Evolutionary conservation across 2,113 vertebrate species (phyloP), one percentile per base, ranked within the genome.

Genomic region (Chelonoidis abingdonii): DNA sequence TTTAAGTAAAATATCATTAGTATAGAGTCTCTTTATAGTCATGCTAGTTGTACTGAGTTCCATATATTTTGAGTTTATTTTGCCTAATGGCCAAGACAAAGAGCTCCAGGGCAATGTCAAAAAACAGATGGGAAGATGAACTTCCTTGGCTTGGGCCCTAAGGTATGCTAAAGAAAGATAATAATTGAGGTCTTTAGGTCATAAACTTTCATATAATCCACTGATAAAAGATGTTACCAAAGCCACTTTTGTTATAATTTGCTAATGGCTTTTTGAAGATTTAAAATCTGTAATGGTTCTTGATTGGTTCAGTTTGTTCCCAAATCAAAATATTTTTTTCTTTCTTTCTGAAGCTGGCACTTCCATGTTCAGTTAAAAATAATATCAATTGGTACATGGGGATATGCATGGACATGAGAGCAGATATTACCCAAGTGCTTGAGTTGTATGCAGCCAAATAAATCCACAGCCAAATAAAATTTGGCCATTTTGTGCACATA

Each of bases 381-480:
- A 75, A 41, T 78, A 78, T 47, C 47, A 47, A 47, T 78, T 44
- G 47, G 25, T 78, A 41, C 24, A 44, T 78, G 24, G 25, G 11
- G 38, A 44, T 47, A 24, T 78, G 24, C 22, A 5, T 13, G 11
- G 65, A 38, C 5, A 3, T 72, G 65, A 72, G 9, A 72, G 65
- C 19, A 72, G n/a, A 21, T 72, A 38, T 22, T n/a, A 21, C 7
- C 19, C 65, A 72, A 72, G n/a, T 38, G 19, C 16, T 38, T 72
- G 35, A 38, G 65, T 38, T 72, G 19, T 17, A 38, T 38, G 65
- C 65, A 69, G 31, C 35, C 62, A n/a, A 17, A n/a, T 19, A 13
- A 65, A 69, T 69, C 8, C 62, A 69, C 25, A 76, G 21, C 44
- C 59, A 92, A 87, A 78, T 92, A 87, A 92, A 62, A 52, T 78